Base-by-base conservation (phyloP, 2,888 invertebrate species). In the Drosophila neutralis region DNA sequence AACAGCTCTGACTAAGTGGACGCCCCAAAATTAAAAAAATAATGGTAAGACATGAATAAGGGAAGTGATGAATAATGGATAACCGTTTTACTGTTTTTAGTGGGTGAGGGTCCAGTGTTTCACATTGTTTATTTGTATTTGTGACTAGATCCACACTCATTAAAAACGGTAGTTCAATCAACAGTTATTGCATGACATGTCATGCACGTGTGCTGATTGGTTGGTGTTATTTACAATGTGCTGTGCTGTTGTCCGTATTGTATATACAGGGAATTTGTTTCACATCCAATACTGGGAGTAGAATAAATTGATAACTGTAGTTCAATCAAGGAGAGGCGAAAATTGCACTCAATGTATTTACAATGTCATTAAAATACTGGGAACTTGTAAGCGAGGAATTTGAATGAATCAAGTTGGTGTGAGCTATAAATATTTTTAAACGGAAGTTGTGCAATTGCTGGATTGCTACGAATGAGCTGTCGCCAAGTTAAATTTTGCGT, bases 81-180 rank as follows among this genome's bases (percentile, higher is more conserved):
- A 57, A 29, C 36, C 51, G 73, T 90, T 87, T 91, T 91, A 83
- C 92, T 93, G 92, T 93, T 93, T 92, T 92, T 90, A 93, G 92
- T 93, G 93, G 91, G 93, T 93, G 93, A 91, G 93, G 93, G 92
- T 92, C 92, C 93, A 93, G 93, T 93, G 92, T 92, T 91, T 93
- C 93, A 93, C 93, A 93, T 92, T 90, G 82, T 79, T 87, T 73
- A 70, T 71, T 77, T 80, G 84, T 87, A 87, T 90, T 84, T 93
- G 93, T 93, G 93, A 93, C 93, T 93, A 93, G 93, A 93, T 93
- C 93, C 93, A 93, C 93, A 93, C 93, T 93, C 93, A 93, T 93
- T 93, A 93, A 93, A 91, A 93, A 93, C 92, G 93, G 91, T 87
- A 89, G 92, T 91, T 85, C 76, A 74, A 73, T 79, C 91, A 80